A percentile compares a stretch with the other conserved stretches of the same genome.
These are phyloP conservation scores for Tyria jacobaeae DNA, from an alignment of 2,888 invertebrate genomes.

Conservation along the genomic window DNA sequence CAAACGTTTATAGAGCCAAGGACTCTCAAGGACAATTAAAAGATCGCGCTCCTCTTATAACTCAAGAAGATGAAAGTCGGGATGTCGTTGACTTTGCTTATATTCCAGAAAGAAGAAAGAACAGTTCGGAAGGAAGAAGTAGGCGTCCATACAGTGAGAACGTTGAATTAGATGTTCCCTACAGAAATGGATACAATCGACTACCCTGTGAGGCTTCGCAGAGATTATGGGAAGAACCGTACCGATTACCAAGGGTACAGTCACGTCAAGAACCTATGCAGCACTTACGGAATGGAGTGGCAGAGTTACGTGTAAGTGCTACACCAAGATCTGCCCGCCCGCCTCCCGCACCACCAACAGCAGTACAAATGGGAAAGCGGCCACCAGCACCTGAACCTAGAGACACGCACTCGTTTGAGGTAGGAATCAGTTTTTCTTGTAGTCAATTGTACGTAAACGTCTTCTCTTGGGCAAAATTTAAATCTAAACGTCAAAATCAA, in stretches of 20 bases:
- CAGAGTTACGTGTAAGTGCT: slow-evolving; percentile 78
- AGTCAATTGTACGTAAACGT: too few relatives aligned
- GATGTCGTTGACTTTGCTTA: slow-evolving; percentile 77
- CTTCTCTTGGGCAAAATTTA: too few relatives aligned
- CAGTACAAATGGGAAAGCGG: slow-evolving; percentile 60
- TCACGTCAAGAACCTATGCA: slow-evolving; percentile 74
- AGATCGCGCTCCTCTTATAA: slow-evolving; percentile 71
- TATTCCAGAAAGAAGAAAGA: slow-evolving; percentile 71
- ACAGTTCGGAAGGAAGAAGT: slow-evolving; percentile 66
- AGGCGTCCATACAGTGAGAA: slow-evolving; percentile 81
- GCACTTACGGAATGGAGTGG: slow-evolving; percentile 74
- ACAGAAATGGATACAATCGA: slow-evolving; percentile 76
- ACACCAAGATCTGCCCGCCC: slow-evolving; percentile 76
- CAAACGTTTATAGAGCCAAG: slow-evolving; percentile 76
- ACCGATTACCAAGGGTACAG: slow-evolving; percentile 78
- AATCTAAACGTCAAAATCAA: too few relatives aligned
- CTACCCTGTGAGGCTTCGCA: slow-evolving; percentile 67
- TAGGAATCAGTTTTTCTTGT: too few relatives aligned
- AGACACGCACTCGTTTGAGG: slow-evolving; percentile 80
- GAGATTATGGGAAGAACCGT: slow-evolving; percentile 80
- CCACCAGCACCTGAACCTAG: slow-evolving; percentile 81
- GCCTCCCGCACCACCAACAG: slow-evolving; percentile 71
- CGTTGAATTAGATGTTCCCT: slow-evolving; percentile 75
- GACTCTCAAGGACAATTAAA: slow-evolving; percentile 60
- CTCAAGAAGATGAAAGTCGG: slow-evolving; percentile 74